Percentiles rank a stretch among this genome's conserved stretches.
Evolutionary conservation across 2,888 invertebrate species (phyloP).

Genomic region (Sepiola atlantica): DNA sequence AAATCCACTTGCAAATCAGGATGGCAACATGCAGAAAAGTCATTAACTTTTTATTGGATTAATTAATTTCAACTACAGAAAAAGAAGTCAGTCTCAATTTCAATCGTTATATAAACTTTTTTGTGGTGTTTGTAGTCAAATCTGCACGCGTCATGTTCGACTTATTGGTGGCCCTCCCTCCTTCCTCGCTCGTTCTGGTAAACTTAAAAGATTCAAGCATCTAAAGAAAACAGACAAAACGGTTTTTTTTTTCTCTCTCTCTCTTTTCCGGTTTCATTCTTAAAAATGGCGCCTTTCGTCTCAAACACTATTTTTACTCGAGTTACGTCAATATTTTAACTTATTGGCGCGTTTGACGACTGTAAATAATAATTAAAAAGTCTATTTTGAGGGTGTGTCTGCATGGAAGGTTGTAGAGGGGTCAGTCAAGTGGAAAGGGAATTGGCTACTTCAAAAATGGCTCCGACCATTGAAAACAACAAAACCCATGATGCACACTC

Average conservation of each 20-base stretch:
- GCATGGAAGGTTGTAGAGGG: neutral
- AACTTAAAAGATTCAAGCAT: neutral
- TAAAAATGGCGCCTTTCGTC: neutral
- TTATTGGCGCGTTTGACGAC: neutral
- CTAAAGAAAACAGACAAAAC: neutral
- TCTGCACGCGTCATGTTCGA: neutral
- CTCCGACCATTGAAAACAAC: slow-evolving; percentile 6
- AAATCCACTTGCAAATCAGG: neutral
- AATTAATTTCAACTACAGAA: neutral
- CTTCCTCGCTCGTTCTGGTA: neutral
- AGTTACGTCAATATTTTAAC: neutral
- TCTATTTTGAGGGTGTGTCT: neutral
- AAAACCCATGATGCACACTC: neutral
- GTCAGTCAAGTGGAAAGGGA: slow-evolving; percentile 34
- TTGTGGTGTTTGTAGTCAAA: neutral
- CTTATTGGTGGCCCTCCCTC: neutral
- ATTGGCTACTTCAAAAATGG: slow-evolving; percentile 25
- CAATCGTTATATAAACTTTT: neutral
- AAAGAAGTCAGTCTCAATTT: neutral
- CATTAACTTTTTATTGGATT: neutral
- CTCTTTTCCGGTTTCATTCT: neutral
- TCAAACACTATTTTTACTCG: neutral
- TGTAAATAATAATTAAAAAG: neutral
- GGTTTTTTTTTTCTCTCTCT: neutral
- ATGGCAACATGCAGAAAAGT: neutral